Evolutionary conservation across 2,888 invertebrate species (phyloP).

Genomic region (Hemicrepidius hirtus): DNA sequence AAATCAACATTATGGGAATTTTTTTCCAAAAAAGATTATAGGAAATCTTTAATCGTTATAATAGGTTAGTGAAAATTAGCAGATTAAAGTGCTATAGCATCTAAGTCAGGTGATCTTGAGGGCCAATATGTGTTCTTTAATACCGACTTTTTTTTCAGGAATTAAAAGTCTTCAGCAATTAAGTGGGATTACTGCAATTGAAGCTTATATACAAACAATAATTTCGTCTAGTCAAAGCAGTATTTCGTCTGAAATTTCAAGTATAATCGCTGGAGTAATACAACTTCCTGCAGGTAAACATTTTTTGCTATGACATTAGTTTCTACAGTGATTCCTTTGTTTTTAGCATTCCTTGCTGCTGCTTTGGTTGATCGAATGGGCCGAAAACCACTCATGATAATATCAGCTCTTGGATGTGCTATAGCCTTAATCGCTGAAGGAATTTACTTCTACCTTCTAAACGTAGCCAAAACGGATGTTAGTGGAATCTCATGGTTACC

Average conservation of each 20-base stretch:
- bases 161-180: slow-evolving; percentile 77
- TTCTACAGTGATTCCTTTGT: too few relatives aligned
- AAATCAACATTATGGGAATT: slow-evolving; percentile 66
- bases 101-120: too few relatives aligned
- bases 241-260: slow-evolving; percentile 74
- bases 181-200: slow-evolving; percentile 77
- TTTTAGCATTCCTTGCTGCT: slow-evolving; percentile 24
- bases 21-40: slow-evolving; percentile 56
- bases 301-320: too few relatives aligned
- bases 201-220: slow-evolving; percentile 77
- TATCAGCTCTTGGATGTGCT: slow-evolving; percentile 75
- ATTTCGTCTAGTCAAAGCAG: slow-evolving; percentile 74
- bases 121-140: too few relatives aligned
- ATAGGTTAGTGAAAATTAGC: slow-evolving; percentile 36
- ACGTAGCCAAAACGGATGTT: slow-evolving; percentile 68
- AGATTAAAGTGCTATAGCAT: too few relatives aligned
- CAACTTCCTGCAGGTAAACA: slow-evolving; percentile 75
- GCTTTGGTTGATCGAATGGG: slow-evolving; percentile 74
- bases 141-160: slow-evolving; percentile 71
- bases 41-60: slow-evolving; percentile 51
- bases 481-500: slow-evolving; percentile 73
- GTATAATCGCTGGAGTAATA: slow-evolving; percentile 74
- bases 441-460: slow-evolving; percentile 75
- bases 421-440: slow-evolving; percentile 74
- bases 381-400: slow-evolving; percentile 74